Conservation (phyloP, 2,888 invertebrate species). For the Leptopilina myrica region DNA sequence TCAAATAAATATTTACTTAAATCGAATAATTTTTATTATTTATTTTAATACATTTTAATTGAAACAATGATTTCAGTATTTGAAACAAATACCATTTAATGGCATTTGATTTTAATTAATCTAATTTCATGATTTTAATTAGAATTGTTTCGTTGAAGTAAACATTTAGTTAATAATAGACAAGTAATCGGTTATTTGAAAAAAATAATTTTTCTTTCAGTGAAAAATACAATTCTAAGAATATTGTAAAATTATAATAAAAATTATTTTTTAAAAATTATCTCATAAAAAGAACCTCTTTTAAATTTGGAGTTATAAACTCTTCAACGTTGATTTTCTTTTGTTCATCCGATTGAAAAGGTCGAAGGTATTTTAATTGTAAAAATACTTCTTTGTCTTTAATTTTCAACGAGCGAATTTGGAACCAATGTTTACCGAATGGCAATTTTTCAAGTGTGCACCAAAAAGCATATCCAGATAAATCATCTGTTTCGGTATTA, state of each 20-base stretch:
- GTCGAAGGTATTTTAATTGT: conserved; percentile 60
- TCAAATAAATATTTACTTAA: no score
- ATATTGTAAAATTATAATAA: background rate
- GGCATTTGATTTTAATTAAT: no score
- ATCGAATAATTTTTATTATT: no score
- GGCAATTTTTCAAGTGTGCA: conserved; percentile 60
- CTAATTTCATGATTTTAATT: no score
- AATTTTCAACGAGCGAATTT: conserved; percentile 61
- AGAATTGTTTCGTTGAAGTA: no score
- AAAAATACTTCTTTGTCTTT: conserved; percentile 58
- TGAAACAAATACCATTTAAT: no score
- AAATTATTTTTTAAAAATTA: no score
- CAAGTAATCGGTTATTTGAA: no score
- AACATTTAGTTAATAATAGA: no score
- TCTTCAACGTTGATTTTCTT: conserved; percentile 37
- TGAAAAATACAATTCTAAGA: background rate
- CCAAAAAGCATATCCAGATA: conserved; percentile 61
- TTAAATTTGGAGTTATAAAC: conserved; percentile 49
- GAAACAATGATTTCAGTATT: no score
- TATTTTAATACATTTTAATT: no score
- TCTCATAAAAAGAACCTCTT: conserved; percentile 54
- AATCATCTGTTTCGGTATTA: conserved; percentile 52
- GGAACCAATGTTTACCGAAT: conserved; percentile 68
- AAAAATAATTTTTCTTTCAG: no score
- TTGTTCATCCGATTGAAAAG: conserved; percentile 52